phyloP scores from a whole-genome alignment of 2,797 vertebrate genomes.

The Sebastes cheni region DNA sequence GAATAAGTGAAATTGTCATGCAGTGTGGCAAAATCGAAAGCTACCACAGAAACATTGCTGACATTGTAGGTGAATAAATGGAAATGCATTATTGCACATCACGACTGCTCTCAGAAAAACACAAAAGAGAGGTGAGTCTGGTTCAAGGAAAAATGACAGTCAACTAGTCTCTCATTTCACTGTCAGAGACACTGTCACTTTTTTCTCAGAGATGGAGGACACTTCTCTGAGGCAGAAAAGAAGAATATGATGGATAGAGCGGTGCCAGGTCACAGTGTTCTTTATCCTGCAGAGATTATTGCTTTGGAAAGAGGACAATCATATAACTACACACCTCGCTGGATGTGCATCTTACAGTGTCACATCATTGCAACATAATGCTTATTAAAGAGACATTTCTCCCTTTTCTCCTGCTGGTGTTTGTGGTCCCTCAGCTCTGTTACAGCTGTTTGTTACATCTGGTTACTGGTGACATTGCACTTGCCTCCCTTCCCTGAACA shows the following conservation, averaged over 20 bases:
- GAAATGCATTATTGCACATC: background rate
- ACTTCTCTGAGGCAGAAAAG: conserved; percentile 23
- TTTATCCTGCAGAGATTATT: conserved; percentile 24
- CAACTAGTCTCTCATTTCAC: conserved; percentile 11
- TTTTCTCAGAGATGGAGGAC: conserved; percentile 22
- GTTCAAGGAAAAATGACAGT: conserved; percentile 2
- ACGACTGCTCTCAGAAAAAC: background rate
- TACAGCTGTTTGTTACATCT: conserved; percentile 23
- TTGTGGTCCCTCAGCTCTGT: background rate
- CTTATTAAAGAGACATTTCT: background rate
- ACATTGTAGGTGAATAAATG: background rate
- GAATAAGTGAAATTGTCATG: background rate
- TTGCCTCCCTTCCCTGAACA: conserved; percentile 28
- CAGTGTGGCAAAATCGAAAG: background rate
- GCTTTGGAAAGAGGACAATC: background rate
- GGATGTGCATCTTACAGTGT: background rate
- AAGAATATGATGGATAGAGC: conserved; percentile 25
- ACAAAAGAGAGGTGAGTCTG: background rate
- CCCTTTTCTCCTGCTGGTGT: conserved; percentile 3
- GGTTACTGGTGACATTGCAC: conserved; percentile 43
- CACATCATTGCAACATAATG: conserved; percentile 6
- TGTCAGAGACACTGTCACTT: background rate
- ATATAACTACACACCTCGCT: conserved; percentile 8
- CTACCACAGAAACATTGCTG: background rate
- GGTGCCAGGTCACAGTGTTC: conserved; percentile 49